Percentiles rank a stretch among this genome's conserved stretches.
These are phyloP conservation scores for Daubentonia madagascariensis DNA, from an alignment of 2,113 vertebrate genomes.

Conservation along the genomic window DNA sequence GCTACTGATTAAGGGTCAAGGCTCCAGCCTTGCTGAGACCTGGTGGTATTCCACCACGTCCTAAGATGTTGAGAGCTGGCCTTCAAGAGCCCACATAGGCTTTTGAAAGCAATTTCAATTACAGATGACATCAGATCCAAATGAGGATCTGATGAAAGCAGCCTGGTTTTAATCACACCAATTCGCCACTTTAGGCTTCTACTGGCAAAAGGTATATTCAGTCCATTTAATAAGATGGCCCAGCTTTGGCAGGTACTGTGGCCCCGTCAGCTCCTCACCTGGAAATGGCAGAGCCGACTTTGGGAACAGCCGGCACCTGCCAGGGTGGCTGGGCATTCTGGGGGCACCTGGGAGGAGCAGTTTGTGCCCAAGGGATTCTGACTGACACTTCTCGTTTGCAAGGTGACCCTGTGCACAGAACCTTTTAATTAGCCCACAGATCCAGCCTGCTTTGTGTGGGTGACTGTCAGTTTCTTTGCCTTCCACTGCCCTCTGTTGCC, in stretches of 20 bases:
- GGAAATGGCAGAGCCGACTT: slow-evolving; percentile 24
- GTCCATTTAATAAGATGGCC: slow-evolving; percentile 57
- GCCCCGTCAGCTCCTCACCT: neutral
- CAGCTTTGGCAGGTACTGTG: slow-evolving; percentile 22
- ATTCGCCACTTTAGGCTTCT: neutral
- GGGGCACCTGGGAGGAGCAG: neutral
- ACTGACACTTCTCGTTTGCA: slow-evolving; percentile 76
- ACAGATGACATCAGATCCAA: neutral
- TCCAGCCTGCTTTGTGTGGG: slow-evolving; percentile 66
- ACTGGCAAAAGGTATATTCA: slow-evolving; percentile 48
- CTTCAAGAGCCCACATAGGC: neutral
- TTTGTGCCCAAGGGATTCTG: slow-evolving; percentile 56
- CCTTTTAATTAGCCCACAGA: slow-evolving; percentile 81
- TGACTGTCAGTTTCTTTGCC: slow-evolving; percentile 73
- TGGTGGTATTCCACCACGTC: neutral
- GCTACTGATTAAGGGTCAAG: no score
- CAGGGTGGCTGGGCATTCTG: neutral
- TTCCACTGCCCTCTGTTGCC: slow-evolving; percentile 72
- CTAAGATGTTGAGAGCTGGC: neutral
- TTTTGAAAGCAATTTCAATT: neutral
- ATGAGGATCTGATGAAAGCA: slow-evolving; percentile 40
- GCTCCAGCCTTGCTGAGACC: neutral
- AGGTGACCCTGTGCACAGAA: slow-evolving; percentile 76
- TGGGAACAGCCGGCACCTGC: slow-evolving; percentile 6
- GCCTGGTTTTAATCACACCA: neutral